Evolutionary conservation across 2,113 vertebrate species (phyloP).

Genomic region (Ceyx margarethae): DNA sequence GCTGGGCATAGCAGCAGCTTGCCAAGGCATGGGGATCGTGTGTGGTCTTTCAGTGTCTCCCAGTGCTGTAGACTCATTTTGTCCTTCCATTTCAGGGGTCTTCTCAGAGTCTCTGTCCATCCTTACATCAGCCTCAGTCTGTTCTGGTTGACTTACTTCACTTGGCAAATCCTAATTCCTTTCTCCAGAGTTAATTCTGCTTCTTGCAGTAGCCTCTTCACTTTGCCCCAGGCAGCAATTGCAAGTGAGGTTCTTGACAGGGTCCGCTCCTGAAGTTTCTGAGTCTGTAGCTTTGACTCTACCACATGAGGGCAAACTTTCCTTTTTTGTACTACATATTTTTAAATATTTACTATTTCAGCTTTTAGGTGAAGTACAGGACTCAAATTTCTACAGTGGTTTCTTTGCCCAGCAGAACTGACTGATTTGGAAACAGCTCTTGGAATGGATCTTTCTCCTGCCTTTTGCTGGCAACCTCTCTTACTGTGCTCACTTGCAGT

Average conservation of each 20-base stretch:
- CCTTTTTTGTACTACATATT: neutral
- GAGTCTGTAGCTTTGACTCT: neutral
- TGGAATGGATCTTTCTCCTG: neutral
- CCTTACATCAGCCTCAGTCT: neutral
- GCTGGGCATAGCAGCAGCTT: neutral
- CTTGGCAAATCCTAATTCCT: neutral
- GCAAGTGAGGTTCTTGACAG: neutral
- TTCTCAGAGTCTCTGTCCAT: neutral
- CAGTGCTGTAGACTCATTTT: neutral
- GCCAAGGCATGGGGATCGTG: neutral
- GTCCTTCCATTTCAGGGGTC: neutral
- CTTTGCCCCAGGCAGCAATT: neutral
- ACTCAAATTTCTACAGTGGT: neutral
- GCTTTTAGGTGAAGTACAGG: neutral
- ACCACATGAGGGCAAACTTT: neutral
- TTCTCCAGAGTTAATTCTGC: neutral
- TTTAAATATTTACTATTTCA: neutral
- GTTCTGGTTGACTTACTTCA: neutral
- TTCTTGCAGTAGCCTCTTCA: neutral
- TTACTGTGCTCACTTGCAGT: neutral
- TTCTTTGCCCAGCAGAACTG: neutral
- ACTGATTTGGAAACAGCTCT: neutral
- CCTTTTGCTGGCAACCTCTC: neutral
- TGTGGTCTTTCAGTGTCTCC: neutral
- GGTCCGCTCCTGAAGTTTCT: neutral